These are phyloP conservation scores for Heliocidaris tuberculata DNA, from an alignment of 35 echinoderm and acorn worm species.

Conservation along the genomic window DNA sequence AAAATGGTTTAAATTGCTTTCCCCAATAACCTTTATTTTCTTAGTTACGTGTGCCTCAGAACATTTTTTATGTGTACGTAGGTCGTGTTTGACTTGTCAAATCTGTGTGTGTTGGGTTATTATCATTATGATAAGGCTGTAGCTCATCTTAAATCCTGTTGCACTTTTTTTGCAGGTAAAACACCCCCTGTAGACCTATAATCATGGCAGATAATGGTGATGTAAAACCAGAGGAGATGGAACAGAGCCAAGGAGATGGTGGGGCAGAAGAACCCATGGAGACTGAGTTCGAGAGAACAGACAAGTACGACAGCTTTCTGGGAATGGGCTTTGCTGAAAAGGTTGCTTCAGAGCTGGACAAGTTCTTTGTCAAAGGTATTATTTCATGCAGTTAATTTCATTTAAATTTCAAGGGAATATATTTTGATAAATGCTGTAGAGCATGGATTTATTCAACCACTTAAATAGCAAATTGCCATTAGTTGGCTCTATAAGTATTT, in stretches of 20 bases:
- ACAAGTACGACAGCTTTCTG: slow-evolving; percentile 82
- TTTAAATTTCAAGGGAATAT: background rate
- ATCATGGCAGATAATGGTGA: slow-evolving; percentile 72
- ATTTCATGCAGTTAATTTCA: background rate
- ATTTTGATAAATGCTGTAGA: background rate
- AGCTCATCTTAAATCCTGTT: too few relatives aligned
- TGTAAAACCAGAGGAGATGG: slow-evolving; percentile 51
- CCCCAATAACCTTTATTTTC: too few relatives aligned
- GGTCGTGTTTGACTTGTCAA: too few relatives aligned
- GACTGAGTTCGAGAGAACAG: slow-evolving; percentile 76
- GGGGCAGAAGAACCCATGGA: slow-evolving; percentile 80
- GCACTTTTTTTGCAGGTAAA: background rate
- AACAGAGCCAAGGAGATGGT: slow-evolving; percentile 51
- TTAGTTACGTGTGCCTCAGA: too few relatives aligned
- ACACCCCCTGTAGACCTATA: background rate
- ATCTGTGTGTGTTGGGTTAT: too few relatives aligned
- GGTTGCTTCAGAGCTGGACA: slow-evolving; percentile 87
- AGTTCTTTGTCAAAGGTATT: slow-evolving; percentile 68
- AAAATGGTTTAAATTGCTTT: too few relatives aligned
- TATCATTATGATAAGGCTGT: too few relatives aligned
- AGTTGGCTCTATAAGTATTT: too few relatives aligned
- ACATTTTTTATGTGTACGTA: too few relatives aligned
- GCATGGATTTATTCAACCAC: background rate
- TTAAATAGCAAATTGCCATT: too few relatives aligned
- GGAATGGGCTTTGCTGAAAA: slow-evolving; percentile 87